These are phyloP conservation scores for Prionailurus viverrinus DNA, from an alignment of 2,113 vertebrate genomes.

Conservation along the genomic window DNA sequence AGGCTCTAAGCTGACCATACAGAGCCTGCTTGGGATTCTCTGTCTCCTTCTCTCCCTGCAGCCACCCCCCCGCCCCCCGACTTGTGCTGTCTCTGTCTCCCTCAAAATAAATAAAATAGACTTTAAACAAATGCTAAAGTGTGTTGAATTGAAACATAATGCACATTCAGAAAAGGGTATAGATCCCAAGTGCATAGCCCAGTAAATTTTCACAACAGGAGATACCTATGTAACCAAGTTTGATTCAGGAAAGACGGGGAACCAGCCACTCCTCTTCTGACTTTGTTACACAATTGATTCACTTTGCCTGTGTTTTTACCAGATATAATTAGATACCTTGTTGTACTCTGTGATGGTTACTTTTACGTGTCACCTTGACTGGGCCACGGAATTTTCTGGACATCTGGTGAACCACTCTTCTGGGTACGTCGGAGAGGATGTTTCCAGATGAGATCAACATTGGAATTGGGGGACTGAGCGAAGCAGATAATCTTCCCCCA, in stretches of 20 bases:
- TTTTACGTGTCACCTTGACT: neutral
- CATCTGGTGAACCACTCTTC: neutral
- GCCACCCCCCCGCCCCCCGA: too few relatives aligned
- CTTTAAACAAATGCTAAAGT: neutral
- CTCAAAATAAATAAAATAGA: too few relatives aligned
- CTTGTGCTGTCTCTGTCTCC: too few relatives aligned
- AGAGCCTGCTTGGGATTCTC: too few relatives aligned
- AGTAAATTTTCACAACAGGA: neutral
- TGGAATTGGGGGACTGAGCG: neutral
- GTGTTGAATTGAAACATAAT: neutral
- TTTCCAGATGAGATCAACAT: neutral
- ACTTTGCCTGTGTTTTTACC: neutral
- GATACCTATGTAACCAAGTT: neutral
- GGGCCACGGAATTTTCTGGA: neutral
- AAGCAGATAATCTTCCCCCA: neutral
- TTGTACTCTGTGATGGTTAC: neutral
- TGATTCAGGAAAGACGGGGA: neutral
- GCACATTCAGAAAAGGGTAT: neutral
- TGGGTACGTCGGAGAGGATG: neutral
- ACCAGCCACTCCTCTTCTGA: neutral
- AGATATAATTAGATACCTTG: neutral
- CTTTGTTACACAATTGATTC: neutral
- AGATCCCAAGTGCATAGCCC: neutral
- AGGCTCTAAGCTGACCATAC: too few relatives aligned
- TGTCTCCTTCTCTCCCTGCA: too few relatives aligned